These are phyloP conservation scores for Nomada hirtipes DNA, from an alignment of 2,888 invertebrate species.

Conservation along the genomic window DNA sequence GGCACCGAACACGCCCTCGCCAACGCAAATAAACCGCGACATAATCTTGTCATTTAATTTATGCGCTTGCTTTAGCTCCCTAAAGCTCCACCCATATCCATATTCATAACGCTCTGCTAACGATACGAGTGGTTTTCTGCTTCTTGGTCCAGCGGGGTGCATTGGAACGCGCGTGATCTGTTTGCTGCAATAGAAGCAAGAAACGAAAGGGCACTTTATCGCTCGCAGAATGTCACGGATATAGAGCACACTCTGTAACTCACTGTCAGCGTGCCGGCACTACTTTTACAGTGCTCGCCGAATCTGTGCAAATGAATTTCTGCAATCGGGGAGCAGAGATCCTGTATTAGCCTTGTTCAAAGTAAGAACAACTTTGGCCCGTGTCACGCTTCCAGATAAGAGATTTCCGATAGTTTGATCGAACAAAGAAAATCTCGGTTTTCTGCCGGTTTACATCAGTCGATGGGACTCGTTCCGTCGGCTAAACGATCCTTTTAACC, in stretches of 20 bases:
- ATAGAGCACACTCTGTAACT: slow-evolving; percentile 19
- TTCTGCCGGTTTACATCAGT: slow-evolving; percentile 7
- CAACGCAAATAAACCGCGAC: not conserved
- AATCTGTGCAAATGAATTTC: slow-evolving; percentile 17
- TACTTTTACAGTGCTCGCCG: not conserved
- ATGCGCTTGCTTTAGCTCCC: not conserved
- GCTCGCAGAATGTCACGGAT: slow-evolving; percentile 22
- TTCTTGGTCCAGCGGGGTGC: slow-evolving; percentile 18
- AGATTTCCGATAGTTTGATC: slow-evolving; percentile 28
- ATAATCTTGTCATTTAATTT: not conserved
- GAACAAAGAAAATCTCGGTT: slow-evolving; percentile 10
- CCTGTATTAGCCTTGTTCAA: slow-evolving; percentile 8
- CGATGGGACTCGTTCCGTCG: slow-evolving; percentile 23
- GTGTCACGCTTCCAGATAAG: slow-evolving; percentile 4
- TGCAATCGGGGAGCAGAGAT: not conserved
- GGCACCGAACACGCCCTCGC: not conserved
- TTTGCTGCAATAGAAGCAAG: slow-evolving; percentile 28
- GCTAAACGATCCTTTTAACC: not conserved
- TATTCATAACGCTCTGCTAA: slow-evolving; percentile 16
- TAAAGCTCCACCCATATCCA: not conserved
- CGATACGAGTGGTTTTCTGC: slow-evolving; percentile 44
- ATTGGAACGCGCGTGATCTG: slow-evolving; percentile 46
- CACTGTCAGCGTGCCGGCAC: not conserved
- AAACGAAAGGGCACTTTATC: slow-evolving; percentile 31
- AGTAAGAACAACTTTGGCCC: slow-evolving; percentile 24